phyloP scores from a whole-genome alignment of 2,113 vertebrate species.

The Seriola dumerili region DNA sequence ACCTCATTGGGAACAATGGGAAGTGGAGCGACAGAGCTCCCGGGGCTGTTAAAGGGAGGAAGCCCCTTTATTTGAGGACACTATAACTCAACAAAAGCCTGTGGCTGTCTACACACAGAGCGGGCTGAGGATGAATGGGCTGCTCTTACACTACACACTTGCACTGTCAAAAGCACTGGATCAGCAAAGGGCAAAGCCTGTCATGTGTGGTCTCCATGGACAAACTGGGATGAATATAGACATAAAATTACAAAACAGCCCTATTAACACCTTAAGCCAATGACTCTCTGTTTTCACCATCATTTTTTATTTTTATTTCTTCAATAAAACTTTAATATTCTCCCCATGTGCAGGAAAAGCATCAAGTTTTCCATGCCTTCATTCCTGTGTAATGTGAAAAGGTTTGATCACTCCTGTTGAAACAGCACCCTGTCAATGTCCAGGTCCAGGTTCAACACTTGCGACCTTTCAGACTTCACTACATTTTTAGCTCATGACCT shows the following conservation, averaged over 20 bases:
- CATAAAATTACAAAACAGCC: conserved; percentile 30
- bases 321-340: neutral
- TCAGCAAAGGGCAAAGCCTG: conserved; percentile 56
- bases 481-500: conserved; percentile 58
- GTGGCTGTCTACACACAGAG: conserved; percentile 79
- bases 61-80: conserved; percentile 84
- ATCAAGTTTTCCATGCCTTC: conserved; percentile 1
- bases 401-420: conserved; percentile 24
- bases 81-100: conserved; percentile 85
- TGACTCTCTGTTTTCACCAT: neutral
- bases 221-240: conserved; percentile 47
- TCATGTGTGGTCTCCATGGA: conserved; percentile 74
- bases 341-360: neutral
- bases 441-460: conserved; percentile 42
- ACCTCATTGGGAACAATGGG: conserved; percentile 84
- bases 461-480: conserved; percentile 6
- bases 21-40: conserved; percentile 75
- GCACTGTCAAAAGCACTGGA: conserved; percentile 68
- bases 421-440: conserved; percentile 21
- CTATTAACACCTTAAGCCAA: conserved; percentile 10
- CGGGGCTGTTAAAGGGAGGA: conserved; percentile 83
- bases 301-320: neutral
- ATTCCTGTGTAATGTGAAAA: conserved; percentile 13
- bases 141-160: conserved; percentile 75
- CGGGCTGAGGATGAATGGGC: conserved; percentile 72